Conservation (phyloP, 1,140 invertebrate genomes). For the Magallana ariakensis region DNA sequence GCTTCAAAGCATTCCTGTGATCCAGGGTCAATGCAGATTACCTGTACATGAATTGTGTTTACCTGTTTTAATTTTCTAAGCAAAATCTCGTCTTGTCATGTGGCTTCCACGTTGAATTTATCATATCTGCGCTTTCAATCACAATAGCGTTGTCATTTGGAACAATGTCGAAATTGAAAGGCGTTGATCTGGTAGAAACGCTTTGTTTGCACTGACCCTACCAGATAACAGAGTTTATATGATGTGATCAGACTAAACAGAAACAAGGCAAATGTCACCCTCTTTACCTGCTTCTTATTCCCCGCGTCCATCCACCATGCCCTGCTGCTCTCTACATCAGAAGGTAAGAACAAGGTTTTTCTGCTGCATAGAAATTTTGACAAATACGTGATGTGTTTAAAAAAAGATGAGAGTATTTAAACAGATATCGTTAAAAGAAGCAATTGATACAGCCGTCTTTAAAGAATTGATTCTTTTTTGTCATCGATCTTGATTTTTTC, state of each 20-base stretch:
- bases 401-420: neutral
- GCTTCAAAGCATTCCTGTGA: conserved; percentile 17
- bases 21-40: neutral
- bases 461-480: too few relatives aligned
- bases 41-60: conserved; percentile 13
- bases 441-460: too few relatives aligned
- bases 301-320: conserved; percentile 14
- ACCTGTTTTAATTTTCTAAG: conserved; percentile 26
- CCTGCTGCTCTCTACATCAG: neutral
- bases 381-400: neutral
- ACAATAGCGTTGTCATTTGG: conserved; percentile 35
- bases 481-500: too few relatives aligned
- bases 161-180: conserved; percentile 34
- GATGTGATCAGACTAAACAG: conserved; percentile 33
- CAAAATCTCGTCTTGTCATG: conserved; percentile 20
- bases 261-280: conserved; percentile 27
- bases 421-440: neutral
- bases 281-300: neutral
- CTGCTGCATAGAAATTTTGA: neutral
- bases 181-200: conserved; percentile 26
- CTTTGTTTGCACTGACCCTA: conserved; percentile 32
- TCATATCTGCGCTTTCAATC: conserved; percentile 34
- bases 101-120: conserved; percentile 36
- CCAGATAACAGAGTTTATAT: conserved; percentile 5
- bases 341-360: neutral